These are phyloP conservation scores for Solenopsis fugax DNA, from an alignment of 1,140 invertebrate genomes.

Conservation along the genomic window DNA sequence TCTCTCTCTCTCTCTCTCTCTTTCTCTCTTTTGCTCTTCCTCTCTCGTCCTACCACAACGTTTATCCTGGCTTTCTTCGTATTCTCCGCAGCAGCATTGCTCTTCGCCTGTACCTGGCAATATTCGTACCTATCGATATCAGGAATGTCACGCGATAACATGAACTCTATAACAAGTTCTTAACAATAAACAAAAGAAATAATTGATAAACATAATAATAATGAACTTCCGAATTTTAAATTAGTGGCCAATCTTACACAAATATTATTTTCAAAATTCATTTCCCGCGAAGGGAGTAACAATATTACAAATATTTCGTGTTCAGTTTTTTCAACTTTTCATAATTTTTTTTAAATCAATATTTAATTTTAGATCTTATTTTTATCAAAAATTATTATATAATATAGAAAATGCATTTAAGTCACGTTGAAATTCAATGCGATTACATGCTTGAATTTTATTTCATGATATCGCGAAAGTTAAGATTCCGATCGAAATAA, in stretches of 20 bases:
- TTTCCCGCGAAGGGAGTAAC: not conserved
- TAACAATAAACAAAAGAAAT: not conserved
- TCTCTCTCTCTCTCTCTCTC: slow-evolving; percentile 1
- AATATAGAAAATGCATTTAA: not conserved
- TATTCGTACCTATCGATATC: slow-evolving; percentile 53
- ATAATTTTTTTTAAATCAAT: not conserved
- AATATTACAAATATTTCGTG: not conserved
- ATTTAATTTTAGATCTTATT: not conserved
- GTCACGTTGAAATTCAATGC: not conserved
- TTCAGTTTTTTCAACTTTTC: not conserved
- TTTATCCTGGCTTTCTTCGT: slow-evolving; percentile 49
- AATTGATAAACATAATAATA: not conserved
- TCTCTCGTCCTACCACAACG: slow-evolving; percentile 67
- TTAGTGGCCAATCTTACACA: not conserved
- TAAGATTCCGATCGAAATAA: not conserved
- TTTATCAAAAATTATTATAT: not conserved
- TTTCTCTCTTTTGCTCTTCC: not conserved
- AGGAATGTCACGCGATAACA: not conserved
- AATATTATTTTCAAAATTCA: not conserved
- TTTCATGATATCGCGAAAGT: not conserved
- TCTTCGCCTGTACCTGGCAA: slow-evolving; percentile 25
- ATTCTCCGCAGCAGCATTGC: slow-evolving; percentile 1
- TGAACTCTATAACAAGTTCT: not conserved
- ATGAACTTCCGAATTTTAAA: not conserved
- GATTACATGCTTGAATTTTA: not conserved